Percentiles rank a stretch among this genome's conserved stretches.
phyloP scores from a whole-genome alignment of 2,113 vertebrate species.

The Pantherophis guttatus region DNA sequence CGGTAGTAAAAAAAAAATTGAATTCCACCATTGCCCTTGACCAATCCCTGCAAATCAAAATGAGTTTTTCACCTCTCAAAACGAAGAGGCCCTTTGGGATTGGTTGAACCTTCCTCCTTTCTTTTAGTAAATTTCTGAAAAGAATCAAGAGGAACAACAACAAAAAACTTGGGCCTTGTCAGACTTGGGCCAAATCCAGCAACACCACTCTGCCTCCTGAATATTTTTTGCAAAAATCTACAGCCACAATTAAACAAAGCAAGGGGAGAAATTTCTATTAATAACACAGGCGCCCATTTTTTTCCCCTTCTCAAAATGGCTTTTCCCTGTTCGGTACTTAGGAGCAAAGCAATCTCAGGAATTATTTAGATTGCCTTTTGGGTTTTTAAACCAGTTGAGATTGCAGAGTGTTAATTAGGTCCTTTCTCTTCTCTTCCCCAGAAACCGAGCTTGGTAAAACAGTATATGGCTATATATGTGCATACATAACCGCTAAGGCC shows the following conservation, averaged over 20 bases:
- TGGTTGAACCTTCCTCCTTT: not conserved
- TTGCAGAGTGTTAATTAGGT: constrained; percentile 60
- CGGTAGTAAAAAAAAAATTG: too few relatives aligned
- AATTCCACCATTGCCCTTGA: not conserved
- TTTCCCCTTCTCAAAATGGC: not conserved
- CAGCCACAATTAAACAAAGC: not conserved
- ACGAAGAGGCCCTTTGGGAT: not conserved
- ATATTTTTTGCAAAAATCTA: constrained; percentile 13
- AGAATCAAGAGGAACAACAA: not conserved
- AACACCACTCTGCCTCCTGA: not conserved
- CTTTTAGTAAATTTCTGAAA: not conserved
- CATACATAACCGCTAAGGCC: constrained; percentile 56
- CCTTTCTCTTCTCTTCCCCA: constrained; percentile 62
- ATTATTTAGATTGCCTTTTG: constrained; percentile 67
- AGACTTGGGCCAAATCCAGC: not conserved
- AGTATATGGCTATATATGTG: constrained; percentile 64
- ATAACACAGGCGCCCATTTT: constrained; percentile 50
- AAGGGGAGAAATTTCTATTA: constrained; percentile 54
- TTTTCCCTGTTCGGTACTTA: constrained; percentile 54
- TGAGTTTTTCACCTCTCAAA: not conserved
- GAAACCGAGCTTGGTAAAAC: constrained; percentile 57
- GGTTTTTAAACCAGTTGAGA: constrained; percentile 64
- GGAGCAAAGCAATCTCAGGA: constrained; percentile 50
- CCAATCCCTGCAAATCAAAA: not conserved
- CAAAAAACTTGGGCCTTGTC: not conserved